These are phyloP conservation scores for Melanotaenia boesemani DNA, from an alignment of 2,797 vertebrate genomes.

Conservation along the genomic window DNA sequence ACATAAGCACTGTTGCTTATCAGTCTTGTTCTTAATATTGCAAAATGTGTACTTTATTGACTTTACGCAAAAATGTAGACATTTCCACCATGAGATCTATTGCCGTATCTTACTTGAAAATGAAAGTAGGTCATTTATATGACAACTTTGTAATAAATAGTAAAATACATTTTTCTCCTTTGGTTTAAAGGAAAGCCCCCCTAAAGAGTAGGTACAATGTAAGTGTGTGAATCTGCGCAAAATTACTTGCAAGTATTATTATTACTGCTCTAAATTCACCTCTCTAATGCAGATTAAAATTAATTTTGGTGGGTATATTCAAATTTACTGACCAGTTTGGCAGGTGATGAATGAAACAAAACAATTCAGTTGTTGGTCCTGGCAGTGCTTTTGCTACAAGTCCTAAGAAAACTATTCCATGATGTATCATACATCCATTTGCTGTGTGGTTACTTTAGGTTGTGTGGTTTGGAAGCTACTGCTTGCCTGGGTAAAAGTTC, in stretches of 20 bases:
- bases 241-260: not conserved
- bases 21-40: not conserved
- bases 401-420: too few relatives aligned
- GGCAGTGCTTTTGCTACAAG: too few relatives aligned
- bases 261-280: too few relatives aligned
- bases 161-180: not conserved
- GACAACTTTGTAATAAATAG: not conserved
- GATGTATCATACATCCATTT: too few relatives aligned
- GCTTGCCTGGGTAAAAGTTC: too few relatives aligned
- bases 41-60: not conserved
- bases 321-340: not conserved
- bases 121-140: not conserved
- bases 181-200: not conserved
- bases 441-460: too few relatives aligned
- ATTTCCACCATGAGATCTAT: too few relatives aligned
- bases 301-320: not conserved
- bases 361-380: too few relatives aligned
- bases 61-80: too few relatives aligned
- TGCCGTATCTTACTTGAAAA: too few relatives aligned
- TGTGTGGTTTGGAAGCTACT: too few relatives aligned
- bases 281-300: not conserved
- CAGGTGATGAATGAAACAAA: not conserved
- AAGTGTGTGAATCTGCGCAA: not conserved
- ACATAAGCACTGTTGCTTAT: not conserved
- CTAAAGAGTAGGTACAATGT: not conserved